Evolutionary conservation across 2,888 invertebrate genomes (phyloP), one percentile per base, ranked within the genome.

Genomic region (Rhingia campestris): DNA sequence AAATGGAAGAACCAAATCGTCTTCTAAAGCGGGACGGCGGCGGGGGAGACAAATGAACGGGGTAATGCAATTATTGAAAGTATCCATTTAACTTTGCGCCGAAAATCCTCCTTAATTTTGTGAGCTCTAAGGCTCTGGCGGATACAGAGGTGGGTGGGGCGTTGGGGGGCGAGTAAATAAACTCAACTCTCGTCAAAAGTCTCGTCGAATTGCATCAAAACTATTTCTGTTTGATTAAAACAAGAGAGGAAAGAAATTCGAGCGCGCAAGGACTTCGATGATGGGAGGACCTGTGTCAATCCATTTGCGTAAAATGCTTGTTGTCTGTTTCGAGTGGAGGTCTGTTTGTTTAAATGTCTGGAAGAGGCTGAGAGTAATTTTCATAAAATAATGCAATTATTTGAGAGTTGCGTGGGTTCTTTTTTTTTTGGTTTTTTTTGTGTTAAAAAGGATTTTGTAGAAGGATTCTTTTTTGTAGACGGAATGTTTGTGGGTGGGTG

Each of bases 61-160:
- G 80, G 84, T 84, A 84, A 84, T 80, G 80, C 80, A 84, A 84
- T 84, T 80, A 84, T 84, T 70, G 84, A 80, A 84, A 84, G 84
- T 84, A 84, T 84, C 84, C 79, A 84, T 79, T 84, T 74, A 84
- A 80, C 74, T 79, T 84, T 84, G 79, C 22, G 22, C 54, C 79
- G 70, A 84, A 84, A 84, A 84, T 84, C 79, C 75, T 53, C 70
- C 70, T 79, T 84, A 79, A 84, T 79, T 84, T 70, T 33, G 51
- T 49, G 32, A 51, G 51, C 35, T 43, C 53, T 9, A 7, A 10
- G 22, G 35, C 33, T n/a, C 41, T 35, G 63, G 35, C 14, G 33
- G 43, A 9, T 7, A 5, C 22, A 6, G 14, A 30, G 14, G 56
- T 10, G 6, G 9, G 32, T 14, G 47, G 22, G 10, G 41, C 0